Evolutionary conservation across 2,797 vertebrate species (phyloP).

Genomic region (Amphiprion clarkii): DNA sequence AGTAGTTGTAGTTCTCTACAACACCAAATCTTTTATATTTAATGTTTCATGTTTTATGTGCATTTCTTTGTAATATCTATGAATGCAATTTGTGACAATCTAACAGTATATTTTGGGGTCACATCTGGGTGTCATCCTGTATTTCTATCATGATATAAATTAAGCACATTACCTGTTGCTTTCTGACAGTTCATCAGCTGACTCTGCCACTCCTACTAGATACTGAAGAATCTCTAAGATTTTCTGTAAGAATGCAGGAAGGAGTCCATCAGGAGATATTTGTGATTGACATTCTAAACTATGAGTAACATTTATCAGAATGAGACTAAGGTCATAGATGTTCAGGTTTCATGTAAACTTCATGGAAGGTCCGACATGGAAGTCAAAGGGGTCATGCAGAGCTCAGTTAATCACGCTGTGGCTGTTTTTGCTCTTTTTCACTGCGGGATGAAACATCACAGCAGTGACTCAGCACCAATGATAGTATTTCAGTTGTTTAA

Average conservation of each 20-base stretch:
- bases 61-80: too few species aligned
- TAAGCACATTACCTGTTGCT: too few species aligned
- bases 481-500: constrained; percentile 12
- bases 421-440: constrained; percentile 14
- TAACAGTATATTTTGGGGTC: too few species aligned
- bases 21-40: too few species aligned
- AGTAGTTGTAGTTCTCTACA: neutral
- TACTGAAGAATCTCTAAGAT: too few species aligned
- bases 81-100: too few species aligned
- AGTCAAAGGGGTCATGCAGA: neutral
- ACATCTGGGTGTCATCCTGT: too few species aligned
- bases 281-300: constrained; percentile 36
- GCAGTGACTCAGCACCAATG: neutral
- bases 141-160: too few species aligned
- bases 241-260: too few species aligned
- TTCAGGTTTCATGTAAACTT: constrained; percentile 4
- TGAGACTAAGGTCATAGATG: constrained; percentile 35
- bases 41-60: too few species aligned
- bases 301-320: constrained; percentile 28
- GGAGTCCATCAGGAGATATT: neutral
- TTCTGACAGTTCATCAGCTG: too few species aligned
- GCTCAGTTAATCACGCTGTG: constrained; percentile 17
- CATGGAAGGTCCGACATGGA: constrained; percentile 14
- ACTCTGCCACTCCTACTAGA: too few species aligned
- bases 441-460: constrained; percentile 13